Percentiles rank a stretch among this genome's conserved stretches.
These are phyloP conservation scores for Masticophis lateralis DNA, from an alignment of 2,797 vertebrate genomes.

Conservation along the genomic window DNA sequence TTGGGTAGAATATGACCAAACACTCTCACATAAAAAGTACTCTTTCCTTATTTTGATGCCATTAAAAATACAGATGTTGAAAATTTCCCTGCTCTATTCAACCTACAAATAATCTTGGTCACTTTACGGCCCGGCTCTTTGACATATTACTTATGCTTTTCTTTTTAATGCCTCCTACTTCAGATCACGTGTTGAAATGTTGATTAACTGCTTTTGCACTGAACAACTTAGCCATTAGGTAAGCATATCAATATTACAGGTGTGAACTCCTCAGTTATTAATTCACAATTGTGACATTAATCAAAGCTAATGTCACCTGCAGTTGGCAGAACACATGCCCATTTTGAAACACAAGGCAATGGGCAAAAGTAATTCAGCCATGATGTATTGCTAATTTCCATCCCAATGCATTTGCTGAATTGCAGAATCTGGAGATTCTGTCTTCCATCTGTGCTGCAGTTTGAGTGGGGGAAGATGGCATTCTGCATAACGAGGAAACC, in stretches of 20 bases:
- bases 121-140: slow-evolving; percentile 63
- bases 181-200: slow-evolving; percentile 46
- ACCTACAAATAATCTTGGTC: slow-evolving; percentile 63
- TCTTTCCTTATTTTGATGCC: slow-evolving; percentile 52
- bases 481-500: not conserved
- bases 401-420: not conserved
- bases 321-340: slow-evolving; percentile 30
- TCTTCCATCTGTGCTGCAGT: not conserved
- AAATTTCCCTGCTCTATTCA: slow-evolving; percentile 65
- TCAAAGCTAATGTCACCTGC: slow-evolving; percentile 40
- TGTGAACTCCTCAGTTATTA: slow-evolving; percentile 53
- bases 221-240: slow-evolving; percentile 44
- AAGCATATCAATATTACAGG: slow-evolving; percentile 57
- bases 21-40: slow-evolving; percentile 58
- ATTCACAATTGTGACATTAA: slow-evolving; percentile 45
- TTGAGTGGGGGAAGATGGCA: not conserved
- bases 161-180: slow-evolving; percentile 31
- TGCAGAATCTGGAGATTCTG: not conserved
- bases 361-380: slow-evolving; percentile 22
- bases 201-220: slow-evolving; percentile 57
- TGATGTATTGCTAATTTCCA: not conserved
- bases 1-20: slow-evolving; percentile 50
- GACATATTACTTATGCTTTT: slow-evolving; percentile 60
- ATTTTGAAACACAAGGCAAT: slow-evolving; percentile 32
- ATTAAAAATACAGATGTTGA: slow-evolving; percentile 66